Conservation (phyloP, 2,797 vertebrate genomes). For the Nothura maculosa region DNA sequence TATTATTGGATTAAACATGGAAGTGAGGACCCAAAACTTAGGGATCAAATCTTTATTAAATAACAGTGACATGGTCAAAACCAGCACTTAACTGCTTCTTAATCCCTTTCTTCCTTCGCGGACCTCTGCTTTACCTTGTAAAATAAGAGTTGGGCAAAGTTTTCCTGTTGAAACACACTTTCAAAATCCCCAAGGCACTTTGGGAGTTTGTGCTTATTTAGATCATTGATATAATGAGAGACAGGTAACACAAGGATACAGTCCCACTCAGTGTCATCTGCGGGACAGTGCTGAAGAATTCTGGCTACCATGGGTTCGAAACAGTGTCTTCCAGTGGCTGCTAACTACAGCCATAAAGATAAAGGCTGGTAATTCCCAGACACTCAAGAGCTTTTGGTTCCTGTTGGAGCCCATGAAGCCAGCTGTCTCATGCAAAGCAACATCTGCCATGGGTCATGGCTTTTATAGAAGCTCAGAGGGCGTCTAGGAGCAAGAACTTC, state of each 20-base stretch:
- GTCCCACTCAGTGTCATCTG: neutral
- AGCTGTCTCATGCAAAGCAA: neutral
- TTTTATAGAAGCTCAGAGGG: neutral
- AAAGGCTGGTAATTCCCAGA: neutral
- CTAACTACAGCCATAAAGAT: neutral
- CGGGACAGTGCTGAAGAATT: neutral
- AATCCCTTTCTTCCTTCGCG: neutral
- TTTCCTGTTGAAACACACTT: neutral
- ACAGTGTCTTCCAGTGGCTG: neutral
- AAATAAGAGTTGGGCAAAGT: neutral
- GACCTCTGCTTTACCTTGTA: neutral
- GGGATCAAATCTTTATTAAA: neutral
- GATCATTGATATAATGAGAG: neutral
- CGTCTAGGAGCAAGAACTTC: neutral
- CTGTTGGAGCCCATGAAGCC: neutral
- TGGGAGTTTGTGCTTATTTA: neutral
- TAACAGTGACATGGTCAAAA: neutral
- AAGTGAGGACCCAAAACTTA: neutral
- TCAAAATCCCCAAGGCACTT: neutral
- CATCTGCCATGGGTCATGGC: neutral
- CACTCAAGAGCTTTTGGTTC: neutral
- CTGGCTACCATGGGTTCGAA: fast-evolving
- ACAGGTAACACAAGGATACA: fast-evolving
- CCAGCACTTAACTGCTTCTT: neutral
- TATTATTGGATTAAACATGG: neutral